Percentiles rank a stretch among this genome's conserved stretches.
Evolutionary conservation across 2,113 vertebrate genomes (phyloP).

Genomic region (Hippopotamus amphibius): DNA sequence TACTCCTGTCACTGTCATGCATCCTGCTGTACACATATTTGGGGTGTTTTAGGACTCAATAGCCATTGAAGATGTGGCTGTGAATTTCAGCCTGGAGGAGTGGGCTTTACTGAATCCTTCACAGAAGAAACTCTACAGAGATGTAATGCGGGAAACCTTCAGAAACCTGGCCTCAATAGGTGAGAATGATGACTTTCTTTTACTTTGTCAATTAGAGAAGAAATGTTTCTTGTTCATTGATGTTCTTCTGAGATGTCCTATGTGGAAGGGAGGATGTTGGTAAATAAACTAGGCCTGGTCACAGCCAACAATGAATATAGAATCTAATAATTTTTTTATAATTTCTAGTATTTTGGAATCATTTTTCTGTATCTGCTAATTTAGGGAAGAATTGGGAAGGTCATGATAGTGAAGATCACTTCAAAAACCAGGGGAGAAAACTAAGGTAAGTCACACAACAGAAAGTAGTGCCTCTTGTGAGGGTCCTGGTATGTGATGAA

Average conservation of each 20-base stretch:
- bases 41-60: not conserved
- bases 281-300: not conserved
- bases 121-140: not conserved
- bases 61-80: not conserved
- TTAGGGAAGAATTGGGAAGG: conserved; percentile 9
- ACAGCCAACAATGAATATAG: not conserved
- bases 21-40: not conserved
- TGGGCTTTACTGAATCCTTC: not conserved
- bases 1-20: not conserved
- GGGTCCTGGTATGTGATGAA: not conserved
- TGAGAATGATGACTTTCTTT: not conserved
- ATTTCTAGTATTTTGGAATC: not conserved
- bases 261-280: not conserved
- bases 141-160: not conserved
- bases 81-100: not conserved
- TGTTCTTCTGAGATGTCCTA: not conserved
- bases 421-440: not conserved
- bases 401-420: not conserved
- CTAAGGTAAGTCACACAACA: not conserved
- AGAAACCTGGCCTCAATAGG: not conserved
- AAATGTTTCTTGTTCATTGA: not conserved
- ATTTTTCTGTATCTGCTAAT: not conserved
- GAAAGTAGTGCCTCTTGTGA: not conserved
- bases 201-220: not conserved
- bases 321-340: not conserved